Conservation (phyloP, 2,888 invertebrate species). For the Cheilosia pagana region DNA sequence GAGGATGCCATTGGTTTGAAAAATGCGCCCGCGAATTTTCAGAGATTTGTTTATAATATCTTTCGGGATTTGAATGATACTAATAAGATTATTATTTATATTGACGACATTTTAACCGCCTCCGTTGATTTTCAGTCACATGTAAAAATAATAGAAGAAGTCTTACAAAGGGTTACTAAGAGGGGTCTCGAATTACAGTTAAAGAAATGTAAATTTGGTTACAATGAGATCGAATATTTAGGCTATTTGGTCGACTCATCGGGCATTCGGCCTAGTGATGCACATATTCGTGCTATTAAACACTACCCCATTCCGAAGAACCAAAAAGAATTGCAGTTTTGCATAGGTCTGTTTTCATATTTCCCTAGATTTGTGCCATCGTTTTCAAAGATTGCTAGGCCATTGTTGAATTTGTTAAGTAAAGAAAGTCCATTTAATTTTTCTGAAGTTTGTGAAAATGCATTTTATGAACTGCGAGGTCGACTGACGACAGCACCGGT, state of each 20-base stretch:
- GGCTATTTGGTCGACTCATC: too few species aligned
- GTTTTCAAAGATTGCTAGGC: constrained; percentile 52
- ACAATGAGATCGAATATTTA: too few species aligned
- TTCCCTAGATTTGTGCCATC: constrained; percentile 54
- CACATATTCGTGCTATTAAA: constrained; percentile 11
- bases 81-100: too few species aligned
- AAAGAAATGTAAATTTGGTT: constrained; percentile 4
- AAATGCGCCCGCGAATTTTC: constrained; percentile 37
- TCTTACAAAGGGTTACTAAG: constrained; percentile 1
- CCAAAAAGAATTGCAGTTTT: constrained; percentile 35
- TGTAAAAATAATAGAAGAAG: background rate
- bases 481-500: constrained; percentile 57
- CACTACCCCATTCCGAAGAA: background rate
- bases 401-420: constrained; percentile 31
- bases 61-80: constrained; percentile 26
- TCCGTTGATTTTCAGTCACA: constrained; percentile 14
- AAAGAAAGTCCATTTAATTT: constrained; percentile 44
- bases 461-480: constrained; percentile 27
- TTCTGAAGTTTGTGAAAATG: constrained; percentile 27
- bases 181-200: constrained; percentile 10
- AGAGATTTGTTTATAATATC: constrained; percentile 18
- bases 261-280: background rate
- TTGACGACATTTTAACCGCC: constrained; percentile 7
- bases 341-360: constrained; percentile 46
- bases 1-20: constrained; percentile 15